phyloP scores from a whole-genome alignment of 2,113 vertebrate genomes.

The Uropsilus gracilis region DNA sequence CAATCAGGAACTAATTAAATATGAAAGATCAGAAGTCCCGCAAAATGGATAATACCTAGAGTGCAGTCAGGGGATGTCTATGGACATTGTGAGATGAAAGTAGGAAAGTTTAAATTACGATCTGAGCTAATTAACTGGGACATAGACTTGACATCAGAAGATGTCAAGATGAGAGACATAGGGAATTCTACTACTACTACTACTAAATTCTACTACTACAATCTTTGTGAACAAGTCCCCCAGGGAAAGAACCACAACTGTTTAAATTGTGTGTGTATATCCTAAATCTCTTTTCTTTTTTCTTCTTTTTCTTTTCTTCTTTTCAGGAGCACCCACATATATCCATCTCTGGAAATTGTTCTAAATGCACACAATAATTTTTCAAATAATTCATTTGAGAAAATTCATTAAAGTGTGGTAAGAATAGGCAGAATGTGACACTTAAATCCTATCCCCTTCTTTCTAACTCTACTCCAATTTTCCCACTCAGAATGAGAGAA shows the following conservation, averaged over 20 bases:
- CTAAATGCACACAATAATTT: not conserved
- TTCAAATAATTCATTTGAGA: not conserved
- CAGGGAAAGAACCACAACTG: no score
- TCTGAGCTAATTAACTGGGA: not conserved
- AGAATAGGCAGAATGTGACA: not conserved
- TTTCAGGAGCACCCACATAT: no score
- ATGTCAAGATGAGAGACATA: not conserved
- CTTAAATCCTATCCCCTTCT: not conserved
- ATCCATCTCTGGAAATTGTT: not conserved
- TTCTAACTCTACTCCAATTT: not conserved
- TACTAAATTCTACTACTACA: no score
- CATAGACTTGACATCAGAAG: not conserved
- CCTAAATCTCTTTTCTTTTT: no score
- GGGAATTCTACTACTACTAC: not conserved
- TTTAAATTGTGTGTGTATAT: no score
- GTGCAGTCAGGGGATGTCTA: not conserved
- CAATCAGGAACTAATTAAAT: not conserved
- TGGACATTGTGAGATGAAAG: not conserved
- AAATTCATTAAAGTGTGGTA: not conserved
- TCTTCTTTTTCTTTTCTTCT: no score
- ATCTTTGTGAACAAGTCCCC: no score
- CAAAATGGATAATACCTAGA: no score
- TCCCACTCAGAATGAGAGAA: not conserved
- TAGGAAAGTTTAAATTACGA: not conserved
- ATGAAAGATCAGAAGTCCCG: no score